These are phyloP conservation scores for Diabrotica undecimpunctata DNA, from an alignment of 1,140 invertebrate species.

Conservation along the genomic window DNA sequence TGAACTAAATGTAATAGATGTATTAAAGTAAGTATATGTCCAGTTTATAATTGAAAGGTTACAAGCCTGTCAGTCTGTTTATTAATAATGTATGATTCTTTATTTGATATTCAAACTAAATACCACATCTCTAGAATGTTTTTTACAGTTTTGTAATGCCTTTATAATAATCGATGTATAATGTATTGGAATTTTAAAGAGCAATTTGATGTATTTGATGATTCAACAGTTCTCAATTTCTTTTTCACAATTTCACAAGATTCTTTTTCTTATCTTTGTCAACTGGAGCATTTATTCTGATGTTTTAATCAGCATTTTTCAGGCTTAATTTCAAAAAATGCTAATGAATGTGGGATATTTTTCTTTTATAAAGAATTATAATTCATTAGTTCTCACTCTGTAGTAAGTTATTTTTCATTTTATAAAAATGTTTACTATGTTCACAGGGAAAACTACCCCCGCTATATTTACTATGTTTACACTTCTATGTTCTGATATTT, in stretches of 20 bases:
- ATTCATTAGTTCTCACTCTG: not conserved
- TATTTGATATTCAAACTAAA: not conserved
- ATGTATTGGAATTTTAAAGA: constrained; percentile 32
- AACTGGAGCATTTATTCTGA: constrained; percentile 8
- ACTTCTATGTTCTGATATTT: too few species aligned
- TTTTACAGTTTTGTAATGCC: constrained; percentile 25
- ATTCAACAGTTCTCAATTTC: constrained; percentile 31
- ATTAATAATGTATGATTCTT: too few species aligned
- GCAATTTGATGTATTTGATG: constrained; percentile 29
- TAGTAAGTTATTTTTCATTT: constrained; percentile 14
- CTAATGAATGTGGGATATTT: not conserved
- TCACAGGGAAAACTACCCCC: too few species aligned
- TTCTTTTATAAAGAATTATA: constrained; percentile 15
- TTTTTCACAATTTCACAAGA: constrained; percentile 17
- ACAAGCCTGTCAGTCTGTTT: too few species aligned
- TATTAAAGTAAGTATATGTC: too few species aligned
- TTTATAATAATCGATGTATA: constrained; percentile 31
- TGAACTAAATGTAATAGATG: too few species aligned
- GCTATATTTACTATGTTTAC: too few species aligned
- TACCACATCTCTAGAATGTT: constrained; percentile 27
- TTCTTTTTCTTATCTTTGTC: not conserved
- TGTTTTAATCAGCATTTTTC: constrained; percentile 12
- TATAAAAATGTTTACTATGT: constrained; percentile 12
- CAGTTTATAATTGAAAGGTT: too few species aligned
- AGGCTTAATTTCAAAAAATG: constrained; percentile 4